These are phyloP conservation scores for Boloria euphrosyne DNA, from an alignment of 2,888 invertebrate genomes.

Conservation along the genomic window DNA sequence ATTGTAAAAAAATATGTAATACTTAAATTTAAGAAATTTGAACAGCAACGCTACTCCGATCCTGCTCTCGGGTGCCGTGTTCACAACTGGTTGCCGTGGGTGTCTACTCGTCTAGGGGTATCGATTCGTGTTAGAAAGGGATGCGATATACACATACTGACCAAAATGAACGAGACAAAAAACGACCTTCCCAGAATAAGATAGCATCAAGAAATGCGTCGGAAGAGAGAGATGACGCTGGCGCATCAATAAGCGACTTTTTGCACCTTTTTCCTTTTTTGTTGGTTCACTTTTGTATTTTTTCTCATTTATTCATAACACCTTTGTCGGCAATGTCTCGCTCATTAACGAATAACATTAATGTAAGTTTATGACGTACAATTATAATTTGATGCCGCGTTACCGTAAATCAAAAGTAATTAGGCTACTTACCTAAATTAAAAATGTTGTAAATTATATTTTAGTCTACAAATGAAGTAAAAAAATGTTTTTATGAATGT, in stretches of 20 bases:
- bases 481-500: too few relatives aligned
- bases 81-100: slow-evolving; percentile 65
- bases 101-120: slow-evolving; percentile 58
- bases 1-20: background rate
- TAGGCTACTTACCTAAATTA: background rate
- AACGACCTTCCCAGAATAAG: slow-evolving; percentile 73
- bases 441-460: too few relatives aligned
- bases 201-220: slow-evolving; percentile 71
- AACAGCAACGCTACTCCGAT: slow-evolving; percentile 39
- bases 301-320: slow-evolving; percentile 77
- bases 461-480: too few relatives aligned
- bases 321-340: slow-evolving; percentile 71
- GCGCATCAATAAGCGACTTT: slow-evolving; percentile 68
- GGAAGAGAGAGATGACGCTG: slow-evolving; percentile 67
- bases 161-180: slow-evolving; percentile 49
- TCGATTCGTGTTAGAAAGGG: slow-evolving; percentile 67
- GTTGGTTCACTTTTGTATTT: slow-evolving; percentile 53
- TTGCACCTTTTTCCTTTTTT: slow-evolving; percentile 45
- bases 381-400: slow-evolving; percentile 13
- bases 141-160: slow-evolving; percentile 40
- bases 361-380: slow-evolving; percentile 19
- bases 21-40: background rate
- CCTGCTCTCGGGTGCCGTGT: slow-evolving; percentile 44
- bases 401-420: background rate
- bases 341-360: slow-evolving; percentile 69